phyloP scores from a whole-genome alignment of 2,888 invertebrate genomes.

The Frankliniella intonsa region DNA sequence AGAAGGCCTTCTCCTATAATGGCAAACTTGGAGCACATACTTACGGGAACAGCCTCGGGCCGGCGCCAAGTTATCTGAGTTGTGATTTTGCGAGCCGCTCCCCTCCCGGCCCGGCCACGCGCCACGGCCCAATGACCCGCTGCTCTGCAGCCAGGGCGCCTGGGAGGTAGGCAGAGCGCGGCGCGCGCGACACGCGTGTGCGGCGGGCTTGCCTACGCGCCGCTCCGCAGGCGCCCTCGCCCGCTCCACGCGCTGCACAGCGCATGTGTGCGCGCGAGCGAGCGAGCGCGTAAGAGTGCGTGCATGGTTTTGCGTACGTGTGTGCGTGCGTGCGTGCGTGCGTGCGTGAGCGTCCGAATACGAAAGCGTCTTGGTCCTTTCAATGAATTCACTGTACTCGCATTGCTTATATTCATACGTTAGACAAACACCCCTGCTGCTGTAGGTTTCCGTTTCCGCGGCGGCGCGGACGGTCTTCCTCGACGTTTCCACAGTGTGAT shows the following conservation, averaged over 20 bases:
- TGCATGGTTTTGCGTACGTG: neutral
- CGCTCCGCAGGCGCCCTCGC: too few species aligned
- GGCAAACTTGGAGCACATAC: slow-evolving; percentile 21
- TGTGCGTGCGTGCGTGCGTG: neutral
- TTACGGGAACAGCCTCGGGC: neutral
- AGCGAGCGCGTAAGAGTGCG: neutral
- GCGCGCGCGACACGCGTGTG: neutral
- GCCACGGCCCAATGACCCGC: too few species aligned
- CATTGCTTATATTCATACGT: too few species aligned
- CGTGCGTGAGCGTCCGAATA: neutral
- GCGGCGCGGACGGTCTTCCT: too few species aligned
- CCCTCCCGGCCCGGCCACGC: neutral
- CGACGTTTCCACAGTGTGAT: too few species aligned
- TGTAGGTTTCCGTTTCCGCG: too few species aligned
- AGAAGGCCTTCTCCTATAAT: slow-evolving; percentile 2
- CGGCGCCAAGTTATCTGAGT: slow-evolving; percentile 5
- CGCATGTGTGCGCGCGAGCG: neutral
- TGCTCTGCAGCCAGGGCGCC: neutral
- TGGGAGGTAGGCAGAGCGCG: neutral
- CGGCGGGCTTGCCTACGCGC: neutral
- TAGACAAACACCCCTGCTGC: too few species aligned
- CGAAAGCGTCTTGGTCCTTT: too few species aligned
- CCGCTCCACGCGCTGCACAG: neutral
- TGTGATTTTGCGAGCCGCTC: neutral
- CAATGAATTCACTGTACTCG: too few species aligned